Evolutionary conservation across 2,797 vertebrate genomes (phyloP).

Genomic region (Leptatherina wallacei): DNA sequence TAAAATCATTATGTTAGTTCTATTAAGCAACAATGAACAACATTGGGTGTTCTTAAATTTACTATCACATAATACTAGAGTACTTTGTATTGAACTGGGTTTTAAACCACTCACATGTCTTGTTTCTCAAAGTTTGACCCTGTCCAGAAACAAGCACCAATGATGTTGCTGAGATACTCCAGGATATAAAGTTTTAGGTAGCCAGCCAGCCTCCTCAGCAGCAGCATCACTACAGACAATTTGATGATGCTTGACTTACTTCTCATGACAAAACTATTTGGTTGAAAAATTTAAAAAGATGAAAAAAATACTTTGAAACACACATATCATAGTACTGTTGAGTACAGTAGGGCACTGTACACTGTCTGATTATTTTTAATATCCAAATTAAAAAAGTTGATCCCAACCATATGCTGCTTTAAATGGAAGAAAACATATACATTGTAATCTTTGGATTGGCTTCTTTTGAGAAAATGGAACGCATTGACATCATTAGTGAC

Average conservation of each 20-base stretch:
- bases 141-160: constrained; percentile 62
- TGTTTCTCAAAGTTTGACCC: constrained; percentile 33
- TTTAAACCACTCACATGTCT: constrained; percentile 35
- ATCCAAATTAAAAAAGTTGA: not conserved
- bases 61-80: constrained; percentile 50
- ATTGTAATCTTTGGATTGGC: constrained; percentile 38
- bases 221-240: constrained; percentile 1
- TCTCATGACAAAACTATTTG: not conserved
- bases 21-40: constrained; percentile 19
- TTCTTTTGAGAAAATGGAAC: constrained; percentile 9
- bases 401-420: not conserved
- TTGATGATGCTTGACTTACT: not conserved
- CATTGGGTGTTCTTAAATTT: constrained; percentile 52
- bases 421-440: not conserved
- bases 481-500: constrained; percentile 18
- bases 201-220: constrained; percentile 8
- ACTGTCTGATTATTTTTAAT: not conserved
- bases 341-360: not conserved
- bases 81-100: constrained; percentile 40
- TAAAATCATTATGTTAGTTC: not conserved
- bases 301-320: not conserved
- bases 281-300: not conserved
- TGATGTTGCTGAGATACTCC: constrained; percentile 1
- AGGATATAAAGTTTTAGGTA: constrained; percentile 15
- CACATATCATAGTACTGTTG: too few relatives aligned